Percentiles rank a stretch among this genome's conserved stretches.
These are phyloP conservation scores for Solenopsis fugax DNA, from an alignment of 1,140 invertebrate genomes.

Conservation along the genomic window DNA sequence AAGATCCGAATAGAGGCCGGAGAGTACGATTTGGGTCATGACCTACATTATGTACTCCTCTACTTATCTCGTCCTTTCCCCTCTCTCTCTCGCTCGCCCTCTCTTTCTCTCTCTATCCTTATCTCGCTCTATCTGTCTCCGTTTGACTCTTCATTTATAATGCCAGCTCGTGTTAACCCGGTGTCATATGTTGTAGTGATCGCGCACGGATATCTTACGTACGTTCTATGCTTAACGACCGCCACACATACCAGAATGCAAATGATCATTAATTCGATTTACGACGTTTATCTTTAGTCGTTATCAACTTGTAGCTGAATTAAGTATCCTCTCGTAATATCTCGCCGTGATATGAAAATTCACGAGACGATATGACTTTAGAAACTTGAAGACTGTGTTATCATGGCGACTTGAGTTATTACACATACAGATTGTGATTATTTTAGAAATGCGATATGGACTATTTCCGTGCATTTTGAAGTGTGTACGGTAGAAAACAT, in stretches of 20 bases:
- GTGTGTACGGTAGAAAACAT: too few relatives aligned
- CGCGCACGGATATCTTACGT: slow-evolving; percentile 3
- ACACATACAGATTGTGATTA: neutral
- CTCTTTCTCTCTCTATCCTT: slow-evolving; percentile 33
- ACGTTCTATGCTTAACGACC: slow-evolving; percentile 26
- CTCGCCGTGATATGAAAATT: neutral
- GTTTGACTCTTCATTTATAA: slow-evolving; percentile 30
- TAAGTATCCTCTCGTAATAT: slow-evolving; percentile 8
- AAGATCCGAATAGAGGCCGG: slow-evolving; percentile 71
- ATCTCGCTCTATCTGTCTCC: slow-evolving; percentile 58
- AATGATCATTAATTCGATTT: slow-evolving; percentile 47
- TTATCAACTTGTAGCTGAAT: slow-evolving; percentile 36
- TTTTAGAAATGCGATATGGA: neutral
- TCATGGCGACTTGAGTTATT: neutral
- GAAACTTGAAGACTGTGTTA: neutral
- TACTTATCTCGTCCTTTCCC: neutral
- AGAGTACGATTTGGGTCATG: slow-evolving; percentile 73
- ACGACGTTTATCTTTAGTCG: slow-evolving; percentile 26
- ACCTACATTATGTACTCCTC: slow-evolving; percentile 68
- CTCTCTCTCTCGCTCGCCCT: slow-evolving; percentile 33
- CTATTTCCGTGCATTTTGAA: neutral
- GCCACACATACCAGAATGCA: slow-evolving; percentile 8
- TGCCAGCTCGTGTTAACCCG: slow-evolving; percentile 46
- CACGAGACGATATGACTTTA: neutral
- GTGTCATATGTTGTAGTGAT: slow-evolving; percentile 51